Conservation (phyloP, 1,140 invertebrate genomes). For the Cyphomyrmex costatus region DNA sequence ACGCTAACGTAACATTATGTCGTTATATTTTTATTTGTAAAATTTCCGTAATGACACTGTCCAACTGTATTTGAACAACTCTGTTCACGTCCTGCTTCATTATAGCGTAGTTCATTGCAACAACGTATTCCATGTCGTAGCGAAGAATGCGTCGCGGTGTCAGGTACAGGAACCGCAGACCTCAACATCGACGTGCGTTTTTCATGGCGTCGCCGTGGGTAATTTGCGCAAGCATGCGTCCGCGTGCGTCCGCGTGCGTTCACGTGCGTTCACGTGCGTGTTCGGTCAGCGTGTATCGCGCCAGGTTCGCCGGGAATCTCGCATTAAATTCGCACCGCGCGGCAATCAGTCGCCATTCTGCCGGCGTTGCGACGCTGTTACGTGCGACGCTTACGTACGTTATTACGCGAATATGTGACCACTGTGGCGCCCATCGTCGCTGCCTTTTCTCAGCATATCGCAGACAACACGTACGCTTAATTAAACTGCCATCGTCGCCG, state of each 20-base stretch:
- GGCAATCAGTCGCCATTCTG: constrained; percentile 80
- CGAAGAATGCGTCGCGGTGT: constrained; percentile 43
- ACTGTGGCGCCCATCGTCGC: constrained; percentile 29
- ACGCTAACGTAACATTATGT: constrained; percentile 7
- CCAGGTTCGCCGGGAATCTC: constrained; percentile 71
- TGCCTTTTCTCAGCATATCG: constrained; percentile 60
- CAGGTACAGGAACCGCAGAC: constrained; percentile 21
- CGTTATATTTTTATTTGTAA: constrained; percentile 9
- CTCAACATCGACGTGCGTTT: constrained; percentile 44
- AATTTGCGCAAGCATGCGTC: constrained; percentile 51
- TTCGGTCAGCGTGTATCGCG: constrained; percentile 47
- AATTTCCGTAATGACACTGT: not conserved
- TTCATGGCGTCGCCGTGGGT: constrained; percentile 37
- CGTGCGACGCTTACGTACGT: constrained; percentile 79
- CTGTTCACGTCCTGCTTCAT: constrained; percentile 30
- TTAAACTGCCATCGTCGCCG: constrained; percentile 67
- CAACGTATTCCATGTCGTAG: not conserved
- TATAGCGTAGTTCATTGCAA: not conserved
- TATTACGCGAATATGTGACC: constrained; percentile 72
- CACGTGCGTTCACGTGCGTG: constrained; percentile 29
- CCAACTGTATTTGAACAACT: constrained; percentile 22
- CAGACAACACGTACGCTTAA: constrained; percentile 71
- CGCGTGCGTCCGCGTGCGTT: constrained; percentile 40
- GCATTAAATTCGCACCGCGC: constrained; percentile 75
- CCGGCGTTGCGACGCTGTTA: constrained; percentile 74